Evolutionary conservation across 2,113 vertebrate species (phyloP).

Genomic region (Menidia beryllina): DNA sequence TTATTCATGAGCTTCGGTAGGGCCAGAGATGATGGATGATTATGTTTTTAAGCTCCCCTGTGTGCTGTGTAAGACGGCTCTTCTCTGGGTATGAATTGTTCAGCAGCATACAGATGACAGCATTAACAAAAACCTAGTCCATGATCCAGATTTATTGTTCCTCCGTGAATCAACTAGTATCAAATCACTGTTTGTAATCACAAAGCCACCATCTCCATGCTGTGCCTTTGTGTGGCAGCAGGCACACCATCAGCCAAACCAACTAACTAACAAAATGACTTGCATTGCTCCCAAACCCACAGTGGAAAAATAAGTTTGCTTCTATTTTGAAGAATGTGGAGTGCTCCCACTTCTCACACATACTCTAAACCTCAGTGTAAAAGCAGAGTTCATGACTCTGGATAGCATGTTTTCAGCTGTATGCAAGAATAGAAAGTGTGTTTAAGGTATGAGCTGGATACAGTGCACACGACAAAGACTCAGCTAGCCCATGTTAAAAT

Average conservation of each 20-base stretch:
- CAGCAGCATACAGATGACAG: conserved; percentile 53
- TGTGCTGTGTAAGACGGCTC: conserved; percentile 44
- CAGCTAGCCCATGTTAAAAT: not conserved
- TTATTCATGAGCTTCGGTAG: conserved; percentile 61
- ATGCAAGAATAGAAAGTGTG: not conserved
- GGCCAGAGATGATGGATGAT: conserved; percentile 64
- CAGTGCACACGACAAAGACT: not conserved
- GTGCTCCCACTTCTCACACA: conserved; percentile 14
- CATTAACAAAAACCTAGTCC: conserved; percentile 33
- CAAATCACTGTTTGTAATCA: conserved; percentile 2
- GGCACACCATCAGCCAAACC: conserved; percentile 5
- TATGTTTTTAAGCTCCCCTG: conserved; percentile 57
- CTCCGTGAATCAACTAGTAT: conserved; percentile 24
- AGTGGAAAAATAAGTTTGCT: not conserved
- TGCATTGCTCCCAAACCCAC: not conserved
- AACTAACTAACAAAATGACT: conserved; percentile 1
- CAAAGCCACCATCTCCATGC: not conserved
- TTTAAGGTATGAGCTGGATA: conserved; percentile 8
- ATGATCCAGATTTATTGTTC: conserved; percentile 27
- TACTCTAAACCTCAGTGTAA: conserved; percentile 3
- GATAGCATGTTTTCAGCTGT: not conserved
- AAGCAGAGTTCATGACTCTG: conserved; percentile 24
- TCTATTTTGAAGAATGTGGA: not conserved
- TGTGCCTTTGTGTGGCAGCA: not conserved
- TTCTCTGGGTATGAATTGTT: conserved; percentile 27